Evolutionary conservation across 2,797 vertebrate genomes (phyloP).

Genomic region (Choloepus didactylus): DNA sequence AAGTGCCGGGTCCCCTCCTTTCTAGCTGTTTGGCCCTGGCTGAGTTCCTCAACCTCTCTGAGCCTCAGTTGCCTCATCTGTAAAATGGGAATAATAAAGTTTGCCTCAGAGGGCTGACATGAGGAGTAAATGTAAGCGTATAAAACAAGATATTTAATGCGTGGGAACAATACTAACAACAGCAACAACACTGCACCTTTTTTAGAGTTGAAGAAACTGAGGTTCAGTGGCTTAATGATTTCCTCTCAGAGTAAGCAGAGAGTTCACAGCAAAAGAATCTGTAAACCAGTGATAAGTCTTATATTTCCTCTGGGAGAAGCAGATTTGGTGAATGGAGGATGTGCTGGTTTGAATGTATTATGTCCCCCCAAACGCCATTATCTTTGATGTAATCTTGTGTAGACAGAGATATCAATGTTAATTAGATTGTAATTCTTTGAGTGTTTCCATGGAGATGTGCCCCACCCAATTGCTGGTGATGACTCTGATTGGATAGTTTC

Average conservation of each 20-base stretch:
- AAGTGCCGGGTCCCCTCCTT: background rate
- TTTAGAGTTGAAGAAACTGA: constrained; percentile 27
- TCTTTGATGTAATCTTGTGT: too few relatives aligned
- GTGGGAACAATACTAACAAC: background rate
- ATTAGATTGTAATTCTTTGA: too few relatives aligned
- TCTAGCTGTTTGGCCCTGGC: background rate
- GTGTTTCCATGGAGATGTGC: too few relatives aligned
- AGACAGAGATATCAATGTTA: too few relatives aligned
- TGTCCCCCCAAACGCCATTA: too few relatives aligned
- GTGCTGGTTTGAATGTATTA: too few relatives aligned
- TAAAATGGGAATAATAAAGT: background rate
- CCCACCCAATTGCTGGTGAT: too few relatives aligned
- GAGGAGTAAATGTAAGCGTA: background rate
- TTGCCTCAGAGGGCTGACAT: background rate
- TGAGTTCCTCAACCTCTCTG: background rate
- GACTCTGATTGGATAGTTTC: too few relatives aligned
- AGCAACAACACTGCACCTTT: background rate
- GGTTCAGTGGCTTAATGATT: background rate
- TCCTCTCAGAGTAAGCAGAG: background rate
- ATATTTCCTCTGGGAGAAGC: background rate
- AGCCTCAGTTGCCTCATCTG: constrained; percentile 2
- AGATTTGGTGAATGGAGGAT: background rate
- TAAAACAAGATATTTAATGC: background rate
- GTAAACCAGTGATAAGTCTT: background rate
- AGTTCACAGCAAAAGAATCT: background rate